Evolutionary conservation across 30 jellyfish, hydroid and myxozoan genomes (phyloP).

Genomic region (Hydractinia echinata): DNA sequence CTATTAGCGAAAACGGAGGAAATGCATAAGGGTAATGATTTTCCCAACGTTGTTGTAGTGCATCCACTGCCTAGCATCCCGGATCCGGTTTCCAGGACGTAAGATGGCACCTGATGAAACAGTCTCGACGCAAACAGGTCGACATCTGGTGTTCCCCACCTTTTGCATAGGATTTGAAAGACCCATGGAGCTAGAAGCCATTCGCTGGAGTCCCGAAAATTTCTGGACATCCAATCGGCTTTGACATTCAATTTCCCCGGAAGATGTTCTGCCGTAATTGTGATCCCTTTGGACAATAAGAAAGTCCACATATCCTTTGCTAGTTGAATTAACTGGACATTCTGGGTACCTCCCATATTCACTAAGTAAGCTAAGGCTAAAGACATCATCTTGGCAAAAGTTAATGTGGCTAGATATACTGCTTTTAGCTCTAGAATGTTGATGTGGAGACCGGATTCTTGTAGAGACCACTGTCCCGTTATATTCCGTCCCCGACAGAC

Average conservation of each 20-base stretch:
- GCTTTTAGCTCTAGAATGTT: slow-evolving; percentile 28
- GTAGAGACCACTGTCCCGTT: slow-evolving; percentile 37
- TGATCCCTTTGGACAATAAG: not conserved
- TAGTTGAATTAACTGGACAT: not conserved
- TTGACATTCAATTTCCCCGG: not conserved
- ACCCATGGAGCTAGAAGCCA: not conserved
- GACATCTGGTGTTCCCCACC: not conserved
- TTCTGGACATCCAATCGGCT: not conserved
- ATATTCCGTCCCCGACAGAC: slow-evolving; percentile 25
- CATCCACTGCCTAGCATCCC: slow-evolving; percentile 9
- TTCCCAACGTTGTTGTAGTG: slow-evolving; percentile 17
- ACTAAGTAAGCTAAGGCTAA: slow-evolving; percentile 31
- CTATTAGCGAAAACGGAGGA: slow-evolving; percentile 28
- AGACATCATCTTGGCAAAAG: slow-evolving; percentile 31
- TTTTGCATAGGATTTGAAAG: not conserved
- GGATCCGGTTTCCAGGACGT: slow-evolving; percentile 21
- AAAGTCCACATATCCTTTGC: slow-evolving; percentile 7
- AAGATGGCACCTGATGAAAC: not conserved
- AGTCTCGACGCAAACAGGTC: slow-evolving; percentile 5
- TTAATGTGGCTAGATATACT: slow-evolving; percentile 7
- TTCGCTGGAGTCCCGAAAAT: not conserved
- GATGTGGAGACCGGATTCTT: slow-evolving; percentile 33
- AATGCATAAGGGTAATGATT: slow-evolving; percentile 30
- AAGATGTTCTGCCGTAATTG: not conserved
- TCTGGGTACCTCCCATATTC: slow-evolving; percentile 33